Conservation (phyloP, 2,113 vertebrate species). For the Pelobates fuscus region DNA sequence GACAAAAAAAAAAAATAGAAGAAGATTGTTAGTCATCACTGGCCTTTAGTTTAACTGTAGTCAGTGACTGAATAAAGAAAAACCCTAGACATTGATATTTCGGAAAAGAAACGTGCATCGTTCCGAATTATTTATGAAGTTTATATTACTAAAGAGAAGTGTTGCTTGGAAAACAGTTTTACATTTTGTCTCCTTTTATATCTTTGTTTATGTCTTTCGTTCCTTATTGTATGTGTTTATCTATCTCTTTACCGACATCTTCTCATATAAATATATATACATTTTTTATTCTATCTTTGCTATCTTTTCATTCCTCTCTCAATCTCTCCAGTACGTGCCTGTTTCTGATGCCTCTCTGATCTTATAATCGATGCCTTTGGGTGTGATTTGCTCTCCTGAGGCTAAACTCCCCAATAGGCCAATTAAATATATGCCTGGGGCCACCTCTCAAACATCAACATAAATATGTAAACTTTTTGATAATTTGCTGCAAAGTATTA, state of each 20-base stretch:
- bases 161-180: neutral
- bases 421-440: neutral
- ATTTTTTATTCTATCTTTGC: too few relatives aligned
- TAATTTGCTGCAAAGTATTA: too few relatives aligned
- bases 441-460: neutral
- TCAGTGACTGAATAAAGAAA: too few relatives aligned
- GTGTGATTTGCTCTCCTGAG: neutral
- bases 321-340: too few relatives aligned
- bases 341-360: neutral
- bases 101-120: neutral
- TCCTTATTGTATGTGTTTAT: neutral
- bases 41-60: too few relatives aligned
- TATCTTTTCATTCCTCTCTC: too few relatives aligned
- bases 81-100: constrained; percentile 1
- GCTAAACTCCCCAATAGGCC: neutral
- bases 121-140: constrained; percentile 34
- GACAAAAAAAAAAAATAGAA: too few relatives aligned
- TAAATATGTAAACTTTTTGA: too few relatives aligned
- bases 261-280: too few relatives aligned
- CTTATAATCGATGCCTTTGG: neutral
- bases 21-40: too few relatives aligned
- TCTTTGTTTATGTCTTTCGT: neutral
- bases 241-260: too few relatives aligned
- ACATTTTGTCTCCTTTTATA: neutral
- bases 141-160: constrained; percentile 27